These are phyloP conservation scores for Chloropsis hardwickii DNA, from an alignment of 2,113 vertebrate species.

Conservation along the genomic window DNA sequence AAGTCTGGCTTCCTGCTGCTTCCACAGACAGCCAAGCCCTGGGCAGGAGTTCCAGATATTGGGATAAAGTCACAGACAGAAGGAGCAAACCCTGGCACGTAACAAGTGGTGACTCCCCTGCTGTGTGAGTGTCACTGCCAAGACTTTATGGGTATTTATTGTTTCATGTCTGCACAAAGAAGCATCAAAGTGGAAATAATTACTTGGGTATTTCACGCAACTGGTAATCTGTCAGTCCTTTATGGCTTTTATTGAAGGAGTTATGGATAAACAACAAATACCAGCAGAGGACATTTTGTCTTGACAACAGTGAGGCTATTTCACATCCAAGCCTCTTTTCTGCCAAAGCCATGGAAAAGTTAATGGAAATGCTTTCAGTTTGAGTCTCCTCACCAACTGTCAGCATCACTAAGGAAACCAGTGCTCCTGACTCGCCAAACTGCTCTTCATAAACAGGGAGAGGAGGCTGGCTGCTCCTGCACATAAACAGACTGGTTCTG, in stretches of 20 bases:
- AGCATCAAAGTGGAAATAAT: slow-evolving; percentile 22
- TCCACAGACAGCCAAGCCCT: neutral
- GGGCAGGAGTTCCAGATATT: neutral
- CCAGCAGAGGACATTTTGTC: neutral
- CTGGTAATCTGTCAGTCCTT: slow-evolving; percentile 21
- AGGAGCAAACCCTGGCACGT: neutral
- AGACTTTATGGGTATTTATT: slow-evolving; percentile 33
- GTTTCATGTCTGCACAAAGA: neutral
- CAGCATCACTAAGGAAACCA: neutral
- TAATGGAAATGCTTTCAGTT: neutral
- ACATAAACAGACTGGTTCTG: neutral
- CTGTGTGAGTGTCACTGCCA: neutral
- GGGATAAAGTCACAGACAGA: neutral
- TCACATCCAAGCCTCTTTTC: neutral
- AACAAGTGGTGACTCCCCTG: neutral
- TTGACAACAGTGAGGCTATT: neutral
- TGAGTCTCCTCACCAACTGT: neutral
- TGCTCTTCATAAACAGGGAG: neutral
- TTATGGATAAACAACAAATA: slow-evolving; percentile 6
- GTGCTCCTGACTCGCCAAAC: neutral
- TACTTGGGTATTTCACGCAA: slow-evolving; percentile 20
- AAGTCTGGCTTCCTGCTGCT: neutral
- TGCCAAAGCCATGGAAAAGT: slow-evolving; percentile 2
- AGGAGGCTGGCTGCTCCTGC: neutral
- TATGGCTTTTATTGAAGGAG: neutral